Base-by-base conservation (phyloP, 2,888 invertebrate species). In the Eilema depressum region DNA sequence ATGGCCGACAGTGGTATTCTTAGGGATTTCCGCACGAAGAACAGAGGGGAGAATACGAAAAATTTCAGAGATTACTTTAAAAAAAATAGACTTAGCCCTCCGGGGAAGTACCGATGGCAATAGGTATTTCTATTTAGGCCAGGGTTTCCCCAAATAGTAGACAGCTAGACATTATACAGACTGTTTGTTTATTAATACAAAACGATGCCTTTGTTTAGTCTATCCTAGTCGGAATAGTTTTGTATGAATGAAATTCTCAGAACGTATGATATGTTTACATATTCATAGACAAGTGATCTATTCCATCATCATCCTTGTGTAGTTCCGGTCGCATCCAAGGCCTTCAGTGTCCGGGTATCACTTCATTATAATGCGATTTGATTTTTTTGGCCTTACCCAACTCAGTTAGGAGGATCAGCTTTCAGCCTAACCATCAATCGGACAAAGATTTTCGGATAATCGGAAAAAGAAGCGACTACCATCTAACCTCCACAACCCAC, bases 171-270 rank as follows among this genome's bases (percentile, higher is more conserved):
- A 75, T 53, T 69, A 14, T 66, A 41, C 63, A 63, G 60, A 64
- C n/a, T 70, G 66, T 70, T 70, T 79, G 73, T 81, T 67, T 65
- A 64, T 62, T 68, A 17, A 71, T 28, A 66, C 60, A 53, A 63
- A 61, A 62, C 25, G 60, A 41, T 59, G 57, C 23, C 60, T 73
- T 70, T 68, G 76, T 80, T 76, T 76, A 78, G 75, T 76, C 70
- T 79, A 71, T 65, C 56, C 59, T 62, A 73, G 61, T 63, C 63
- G 70, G 25, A 68, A 64, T 65, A 23, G 56, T 62, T 57, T 41
- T 73, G 61, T 47, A 56, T 33, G 41, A 66, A 60, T 69, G 63
- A 57, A 59, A 67, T 70, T 63, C 70, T 59, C 59, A 26, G 66
- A 63, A 70, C 57, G 4, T 62, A 47, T 66, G 23, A 37, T 41